A percentile compares a stretch with the other conserved stretches of the same genome.
phyloP scores from a whole-genome alignment of 1,140 invertebrate genomes.

The Nebria ingens region DNA sequence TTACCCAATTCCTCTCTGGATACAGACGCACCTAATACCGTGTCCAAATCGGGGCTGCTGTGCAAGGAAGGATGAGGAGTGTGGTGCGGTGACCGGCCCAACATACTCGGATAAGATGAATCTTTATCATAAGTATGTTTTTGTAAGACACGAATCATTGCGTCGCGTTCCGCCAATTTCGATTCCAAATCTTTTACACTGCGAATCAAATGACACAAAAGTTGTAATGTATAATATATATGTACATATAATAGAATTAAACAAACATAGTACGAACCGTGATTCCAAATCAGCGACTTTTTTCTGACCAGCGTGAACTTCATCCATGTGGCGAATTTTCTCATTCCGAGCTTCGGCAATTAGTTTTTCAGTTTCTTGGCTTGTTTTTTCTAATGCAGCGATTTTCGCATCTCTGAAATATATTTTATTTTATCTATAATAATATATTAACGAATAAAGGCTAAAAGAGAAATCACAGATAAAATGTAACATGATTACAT shows the following conservation, averaged over 20 bases:
- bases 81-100: conserved; percentile 39
- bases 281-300: conserved; percentile 74
- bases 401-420: conserved; percentile 68
- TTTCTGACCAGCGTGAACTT: conserved; percentile 73
- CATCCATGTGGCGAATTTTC: conserved; percentile 78
- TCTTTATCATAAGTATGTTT: conserved; percentile 64
- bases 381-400: conserved; percentile 73
- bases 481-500: conserved; percentile 16
- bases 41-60: conserved; percentile 34
- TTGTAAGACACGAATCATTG: conserved; percentile 81
- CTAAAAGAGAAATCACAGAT: too few species aligned
- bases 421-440: too few species aligned
- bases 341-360: conserved; percentile 78
- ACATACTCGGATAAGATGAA: conserved; percentile 32
- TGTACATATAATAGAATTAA: too few species aligned
- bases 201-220: conserved; percentile 22
- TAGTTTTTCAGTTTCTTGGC: conserved; percentile 74
- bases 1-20: conserved; percentile 39
- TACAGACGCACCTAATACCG: conserved; percentile 31
- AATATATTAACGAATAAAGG: too few species aligned
- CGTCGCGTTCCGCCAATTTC: conserved; percentile 76
- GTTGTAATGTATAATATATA: too few species aligned
- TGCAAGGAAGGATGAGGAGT: conserved; percentile 41
- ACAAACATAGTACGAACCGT: conserved; percentile 39
- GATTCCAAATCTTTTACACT: conserved; percentile 82